Evolutionary conservation across 1,140 invertebrate species (phyloP), one percentile per base, ranked within the genome.

Genomic region (Drosophila prosaltans): DNA sequence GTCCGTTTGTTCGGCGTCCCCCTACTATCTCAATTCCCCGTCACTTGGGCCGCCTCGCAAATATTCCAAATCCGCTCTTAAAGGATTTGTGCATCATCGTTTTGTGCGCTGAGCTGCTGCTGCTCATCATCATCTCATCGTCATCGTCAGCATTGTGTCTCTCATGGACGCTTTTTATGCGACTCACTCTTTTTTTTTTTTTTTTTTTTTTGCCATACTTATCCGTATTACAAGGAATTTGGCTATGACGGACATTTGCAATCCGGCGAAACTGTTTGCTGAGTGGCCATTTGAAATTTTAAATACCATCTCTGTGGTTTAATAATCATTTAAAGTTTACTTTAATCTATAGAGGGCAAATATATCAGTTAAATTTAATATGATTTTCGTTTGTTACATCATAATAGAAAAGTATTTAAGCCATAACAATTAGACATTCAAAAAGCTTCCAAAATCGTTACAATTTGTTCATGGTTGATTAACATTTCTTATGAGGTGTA

Each of bases 81-180:
- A 83, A 69, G 72, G 80, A 83, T 83, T 82, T 82, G 62, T 74
- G 63, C 80, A 78, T 78, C 79, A 81, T 81, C 79, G 78, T 78
- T 78, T 71, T 77, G 74, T 71, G 62, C 74, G 62, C 69, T 63
- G 55, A 36, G 3, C 32, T 65, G 55, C 72, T 74, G 74, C 72
- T 74, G 74, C 73, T 71, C 32, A 59, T 59, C 57, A 59, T 59
- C 63, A 36, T 36, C 32, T 36, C 32, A 36, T 74, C 69, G 74
- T 75, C 72, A 76, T 76, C 74, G 59, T 76, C 73, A 71, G 74
- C 74, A 78, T 77, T 77, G 74, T 77, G 73, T 51, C 45, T 48
- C 21, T 77, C 76, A 58, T 54, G 59, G 60, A 4, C 48, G 60
- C 57, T 62, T 78, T 51, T 77, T 78, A 71, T 78, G 68, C 36